Conservation (phyloP, 2,797 vertebrate genomes). For the Acrossocheilus fasciatus region DNA sequence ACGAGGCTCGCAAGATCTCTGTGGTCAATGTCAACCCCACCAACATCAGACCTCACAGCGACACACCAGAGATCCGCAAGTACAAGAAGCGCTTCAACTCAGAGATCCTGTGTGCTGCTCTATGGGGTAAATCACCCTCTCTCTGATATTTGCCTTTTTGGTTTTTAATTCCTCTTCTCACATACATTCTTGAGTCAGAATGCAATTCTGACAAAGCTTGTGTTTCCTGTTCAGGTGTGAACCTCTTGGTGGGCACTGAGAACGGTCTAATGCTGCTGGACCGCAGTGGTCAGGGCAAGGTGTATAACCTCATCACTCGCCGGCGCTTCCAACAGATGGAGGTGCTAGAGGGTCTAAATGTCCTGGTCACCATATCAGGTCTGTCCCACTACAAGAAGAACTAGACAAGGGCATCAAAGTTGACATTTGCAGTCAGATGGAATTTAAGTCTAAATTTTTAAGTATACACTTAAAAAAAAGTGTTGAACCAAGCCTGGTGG, state of each 20-base stretch:
- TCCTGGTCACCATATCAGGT: conserved; percentile 99
- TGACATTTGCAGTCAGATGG: conserved; percentile 3
- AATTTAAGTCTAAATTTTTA: neutral
- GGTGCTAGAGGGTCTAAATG: conserved; percentile 95
- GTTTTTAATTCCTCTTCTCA: neutral
- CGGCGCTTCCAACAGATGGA: conserved; percentile 98
- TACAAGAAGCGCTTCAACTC: conserved; percentile 99
- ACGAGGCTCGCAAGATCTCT: conserved; percentile 95
- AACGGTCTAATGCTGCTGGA: conserved; percentile 97
- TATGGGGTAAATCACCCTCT: conserved; percentile 85
- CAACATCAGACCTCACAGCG: conserved; percentile 96
- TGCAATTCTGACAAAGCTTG: neutral
- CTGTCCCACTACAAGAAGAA: conserved; percentile 22
- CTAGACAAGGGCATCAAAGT: neutral
- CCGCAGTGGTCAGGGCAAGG: conserved; percentile 97
- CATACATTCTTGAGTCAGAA: neutral
- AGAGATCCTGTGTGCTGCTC: conserved; percentile 94
- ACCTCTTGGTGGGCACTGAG: conserved; percentile 96
- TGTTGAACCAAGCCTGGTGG: neutral
- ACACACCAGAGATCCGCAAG: conserved; percentile 97
- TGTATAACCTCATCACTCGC: conserved; percentile 96
- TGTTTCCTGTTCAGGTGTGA: conserved; percentile 83
- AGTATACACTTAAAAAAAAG: neutral
- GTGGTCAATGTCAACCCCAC: conserved; percentile 99
- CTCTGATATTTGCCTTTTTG: neutral